phyloP scores from a whole-genome alignment of 2,113 vertebrate species.

The Solenodon paradoxus region DNA sequence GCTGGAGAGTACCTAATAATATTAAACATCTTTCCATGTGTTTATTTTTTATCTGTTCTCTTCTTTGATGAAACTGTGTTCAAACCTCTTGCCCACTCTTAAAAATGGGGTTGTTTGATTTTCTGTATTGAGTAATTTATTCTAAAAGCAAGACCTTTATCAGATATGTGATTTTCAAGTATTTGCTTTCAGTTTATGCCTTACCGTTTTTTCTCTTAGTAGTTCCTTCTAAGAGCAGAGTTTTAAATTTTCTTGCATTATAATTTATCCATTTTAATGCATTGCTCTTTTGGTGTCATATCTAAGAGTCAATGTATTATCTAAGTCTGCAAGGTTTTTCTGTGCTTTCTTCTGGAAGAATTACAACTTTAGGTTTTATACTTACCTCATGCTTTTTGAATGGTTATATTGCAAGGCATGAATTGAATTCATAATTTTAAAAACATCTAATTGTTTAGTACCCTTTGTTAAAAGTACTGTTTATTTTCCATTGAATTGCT shows the following conservation, averaged over 20 bases:
- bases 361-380: neutral
- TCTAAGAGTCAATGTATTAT: neutral
- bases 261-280: slow-evolving; percentile 15
- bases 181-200: neutral
- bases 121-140: neutral
- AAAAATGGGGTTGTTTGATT: neutral
- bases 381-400: neutral
- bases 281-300: neutral
- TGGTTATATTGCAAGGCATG: neutral
- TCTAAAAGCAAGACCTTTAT: neutral
- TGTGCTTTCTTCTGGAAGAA: neutral
- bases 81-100: neutral
- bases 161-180: neutral
- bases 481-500: neutral
- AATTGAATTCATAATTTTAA: neutral
- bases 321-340: neutral
- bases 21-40: neutral
- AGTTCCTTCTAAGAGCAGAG: neutral
- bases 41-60: neutral
- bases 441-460: neutral
- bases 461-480: neutral
- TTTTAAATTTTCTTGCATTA: neutral
- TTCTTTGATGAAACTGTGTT: neutral
- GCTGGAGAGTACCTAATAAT: neutral
- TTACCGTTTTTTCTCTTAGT: neutral